A percentile compares a stretch with the other conserved stretches of the same genome.
phyloP scores from a whole-genome alignment of 2,888 invertebrate genomes.

The Pseudococcus viburni region DNA sequence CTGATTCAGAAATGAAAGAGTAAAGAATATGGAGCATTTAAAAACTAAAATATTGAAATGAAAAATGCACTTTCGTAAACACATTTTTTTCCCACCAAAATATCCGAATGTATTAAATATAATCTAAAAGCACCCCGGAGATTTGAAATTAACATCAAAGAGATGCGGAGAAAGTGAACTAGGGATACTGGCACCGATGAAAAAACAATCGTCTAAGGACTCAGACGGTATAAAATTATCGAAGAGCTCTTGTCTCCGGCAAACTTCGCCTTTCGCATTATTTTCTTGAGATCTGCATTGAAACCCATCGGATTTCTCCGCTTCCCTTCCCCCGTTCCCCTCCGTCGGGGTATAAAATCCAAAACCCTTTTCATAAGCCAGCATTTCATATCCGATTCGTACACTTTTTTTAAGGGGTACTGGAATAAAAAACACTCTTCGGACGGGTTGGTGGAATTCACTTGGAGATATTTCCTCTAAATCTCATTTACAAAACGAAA shows the following conservation, averaged over 20 bases:
- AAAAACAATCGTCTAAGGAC: not conserved
- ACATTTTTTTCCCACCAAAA: too few species aligned
- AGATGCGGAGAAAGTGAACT: not conserved
- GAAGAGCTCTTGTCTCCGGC: not conserved
- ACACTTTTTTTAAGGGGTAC: not conserved
- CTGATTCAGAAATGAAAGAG: too few species aligned
- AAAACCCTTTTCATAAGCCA: slow-evolving; percentile 19
- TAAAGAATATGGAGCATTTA: too few species aligned
- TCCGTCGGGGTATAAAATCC: not conserved
- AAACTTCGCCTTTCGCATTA: not conserved
- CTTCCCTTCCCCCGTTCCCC: not conserved
- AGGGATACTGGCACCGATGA: not conserved
- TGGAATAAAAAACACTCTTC: not conserved
- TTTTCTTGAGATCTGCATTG: slow-evolving; percentile 1
- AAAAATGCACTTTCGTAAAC: too few species aligned
- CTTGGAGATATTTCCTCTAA: not conserved
- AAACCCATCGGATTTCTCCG: not conserved
- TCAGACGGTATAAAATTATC: not conserved
- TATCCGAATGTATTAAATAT: not conserved
- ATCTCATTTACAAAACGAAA: slow-evolving; percentile 13
- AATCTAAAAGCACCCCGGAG: not conserved
- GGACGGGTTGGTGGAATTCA: not conserved
- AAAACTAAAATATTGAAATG: too few species aligned
- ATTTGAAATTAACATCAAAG: slow-evolving; percentile 13
- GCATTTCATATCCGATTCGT: slow-evolving; percentile 25